These are phyloP conservation scores for Lasius platythorax DNA, from an alignment of 2,888 invertebrate genomes.

Conservation along the genomic window DNA sequence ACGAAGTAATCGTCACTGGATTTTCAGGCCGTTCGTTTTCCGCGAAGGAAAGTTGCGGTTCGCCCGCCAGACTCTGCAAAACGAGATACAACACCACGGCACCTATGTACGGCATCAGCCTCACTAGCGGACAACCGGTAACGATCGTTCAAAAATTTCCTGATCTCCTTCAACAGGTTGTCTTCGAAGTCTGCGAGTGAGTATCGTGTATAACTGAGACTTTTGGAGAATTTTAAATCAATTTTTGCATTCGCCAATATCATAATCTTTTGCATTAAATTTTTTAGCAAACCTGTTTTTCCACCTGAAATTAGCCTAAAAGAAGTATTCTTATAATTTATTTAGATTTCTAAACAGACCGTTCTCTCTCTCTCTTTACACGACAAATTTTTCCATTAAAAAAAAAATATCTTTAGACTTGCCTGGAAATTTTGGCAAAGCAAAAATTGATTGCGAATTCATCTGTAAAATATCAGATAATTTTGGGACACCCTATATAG, in stretches of 20 bases:
- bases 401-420: neutral
- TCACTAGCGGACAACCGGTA: constrained; percentile 96
- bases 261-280: constrained; percentile 1
- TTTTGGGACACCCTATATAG: neutral
- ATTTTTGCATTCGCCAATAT: neutral
- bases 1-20: constrained; percentile 29
- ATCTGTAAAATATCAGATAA: neutral
- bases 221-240: neutral
- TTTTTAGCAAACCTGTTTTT: constrained; percentile 1
- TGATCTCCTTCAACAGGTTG: constrained; percentile 96
- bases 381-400: neutral
- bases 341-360: neutral
- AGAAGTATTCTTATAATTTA: neutral
- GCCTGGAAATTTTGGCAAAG: neutral
- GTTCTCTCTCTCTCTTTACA: neutral
- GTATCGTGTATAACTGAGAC: constrained; percentile 77
- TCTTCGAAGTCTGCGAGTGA: constrained; percentile 97
- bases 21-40: constrained; percentile 85
- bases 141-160: constrained; percentile 98
- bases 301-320: neutral
- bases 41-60: constrained; percentile 87
- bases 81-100: constrained; percentile 97
- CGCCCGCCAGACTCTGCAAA: constrained; percentile 93
- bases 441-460: neutral
- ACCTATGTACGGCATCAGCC: constrained; percentile 97